These are phyloP conservation scores for Halictus quadricinctus DNA, from an alignment of 2,888 invertebrate species.

Conservation along the genomic window DNA sequence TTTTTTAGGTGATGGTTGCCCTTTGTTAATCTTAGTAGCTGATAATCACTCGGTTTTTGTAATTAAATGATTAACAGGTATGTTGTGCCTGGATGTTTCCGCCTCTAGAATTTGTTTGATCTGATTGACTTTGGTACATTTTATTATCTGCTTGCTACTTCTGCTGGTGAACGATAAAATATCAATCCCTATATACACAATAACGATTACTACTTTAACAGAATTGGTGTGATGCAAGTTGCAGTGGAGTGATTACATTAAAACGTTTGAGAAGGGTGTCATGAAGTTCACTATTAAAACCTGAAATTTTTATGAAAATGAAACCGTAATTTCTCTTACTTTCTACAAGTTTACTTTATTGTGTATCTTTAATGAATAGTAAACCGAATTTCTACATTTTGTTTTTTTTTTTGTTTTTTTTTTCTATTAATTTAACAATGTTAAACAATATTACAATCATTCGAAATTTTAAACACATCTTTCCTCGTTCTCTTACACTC, in stretches of 20 bases:
- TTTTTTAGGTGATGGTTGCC: conserved; percentile 57
- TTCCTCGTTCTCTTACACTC: not conserved
- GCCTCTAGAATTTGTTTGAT: conserved; percentile 52
- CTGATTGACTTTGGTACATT: conserved; percentile 48
- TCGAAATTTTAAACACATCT: conserved; percentile 12
- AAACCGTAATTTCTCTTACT: conserved; percentile 37
- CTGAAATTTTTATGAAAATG: conserved; percentile 18
- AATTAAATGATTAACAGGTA: conserved; percentile 67
- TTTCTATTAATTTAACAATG: conserved; percentile 35
- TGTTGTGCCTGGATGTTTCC: conserved; percentile 60
- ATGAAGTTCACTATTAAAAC: conserved; percentile 25
- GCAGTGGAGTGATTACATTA: conserved; percentile 62
- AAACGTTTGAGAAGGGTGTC: conserved; percentile 36
- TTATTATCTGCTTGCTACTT: conserved; percentile 55
- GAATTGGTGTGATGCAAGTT: conserved; percentile 60
- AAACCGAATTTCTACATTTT: conserved; percentile 25
- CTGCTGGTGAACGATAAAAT: conserved; percentile 42
- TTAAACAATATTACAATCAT: conserved; percentile 25
- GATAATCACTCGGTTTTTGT: conserved; percentile 49
- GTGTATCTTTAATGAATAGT: conserved; percentile 30
- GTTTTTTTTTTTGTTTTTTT: conserved; percentile 4
- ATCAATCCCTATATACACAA: conserved; percentile 40
- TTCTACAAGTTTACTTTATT: conserved; percentile 21
- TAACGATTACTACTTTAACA: conserved; percentile 59
- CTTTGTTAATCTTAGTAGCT: conserved; percentile 58